phyloP scores from a whole-genome alignment of 2,113 vertebrate genomes.

The Oncorhynchus tshawytscha region DNA sequence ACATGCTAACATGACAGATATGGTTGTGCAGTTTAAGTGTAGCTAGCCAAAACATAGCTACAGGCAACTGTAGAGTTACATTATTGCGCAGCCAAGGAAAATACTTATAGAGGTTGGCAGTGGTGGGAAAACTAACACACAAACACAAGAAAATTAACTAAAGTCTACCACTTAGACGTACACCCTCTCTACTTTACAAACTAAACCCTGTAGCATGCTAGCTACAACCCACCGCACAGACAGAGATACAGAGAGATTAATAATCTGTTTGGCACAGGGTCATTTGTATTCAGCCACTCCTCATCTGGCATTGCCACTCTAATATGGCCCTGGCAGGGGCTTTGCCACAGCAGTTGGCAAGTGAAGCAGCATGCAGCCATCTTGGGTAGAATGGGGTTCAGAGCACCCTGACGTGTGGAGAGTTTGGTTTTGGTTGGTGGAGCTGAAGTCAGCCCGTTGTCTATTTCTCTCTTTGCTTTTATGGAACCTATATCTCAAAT shows the following conservation, averaged over 20 bases:
- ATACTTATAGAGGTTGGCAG: conserved; percentile 4
- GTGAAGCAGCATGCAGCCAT: conserved; percentile 35
- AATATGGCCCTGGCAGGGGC: conserved; percentile 10
- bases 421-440: conserved; percentile 59
- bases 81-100: conserved; percentile 4
- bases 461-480: conserved; percentile 50
- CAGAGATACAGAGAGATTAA: conserved; percentile 39
- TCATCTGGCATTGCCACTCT: conserved; percentile 43
- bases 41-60: conserved; percentile 16
- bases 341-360: conserved; percentile 51
- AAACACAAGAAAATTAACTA: background rate
- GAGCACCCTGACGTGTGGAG: conserved; percentile 54
- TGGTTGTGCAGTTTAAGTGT: background rate
- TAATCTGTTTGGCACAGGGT: conserved; percentile 38
- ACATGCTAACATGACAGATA: conserved; percentile 52
- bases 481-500: conserved; percentile 55
- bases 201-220: too few species aligned
- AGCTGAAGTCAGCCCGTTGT: conserved; percentile 41
- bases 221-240: too few species aligned
- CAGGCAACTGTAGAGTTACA: conserved; percentile 3
- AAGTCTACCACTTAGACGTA: too few species aligned
- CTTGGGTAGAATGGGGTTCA: conserved; percentile 51
- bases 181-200: too few species aligned
- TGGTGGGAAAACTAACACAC: background rate
- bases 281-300: conserved; percentile 36